A percentile compares a stretch with the other conserved stretches of the same genome.
Evolutionary conservation across 1,140 invertebrate genomes (phyloP).

Genomic region (Euura saliciscinereae): DNA sequence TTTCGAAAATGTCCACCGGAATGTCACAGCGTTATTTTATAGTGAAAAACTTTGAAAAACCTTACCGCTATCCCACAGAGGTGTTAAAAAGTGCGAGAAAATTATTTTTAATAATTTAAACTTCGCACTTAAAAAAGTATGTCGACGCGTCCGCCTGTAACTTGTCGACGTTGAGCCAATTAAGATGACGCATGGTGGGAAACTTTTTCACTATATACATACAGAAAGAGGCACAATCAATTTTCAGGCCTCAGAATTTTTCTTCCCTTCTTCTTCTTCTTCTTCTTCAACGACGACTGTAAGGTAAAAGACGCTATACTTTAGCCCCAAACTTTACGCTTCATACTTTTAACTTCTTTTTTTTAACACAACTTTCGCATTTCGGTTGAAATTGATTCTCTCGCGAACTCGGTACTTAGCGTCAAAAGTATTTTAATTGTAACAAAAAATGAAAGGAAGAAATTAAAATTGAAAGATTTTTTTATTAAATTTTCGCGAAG

Average conservation of each 20-base stretch:
- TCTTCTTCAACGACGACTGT: neutral
- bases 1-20: too few relatives aligned
- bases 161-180: constrained; percentile 54
- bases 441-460: too few relatives aligned
- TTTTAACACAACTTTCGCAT: neutral
- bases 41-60: too few relatives aligned
- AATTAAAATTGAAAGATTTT: too few relatives aligned
- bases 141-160: constrained; percentile 30
- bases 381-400: neutral
- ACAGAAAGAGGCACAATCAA: constrained; percentile 36
- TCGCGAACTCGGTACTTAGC: neutral
- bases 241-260: constrained; percentile 34
- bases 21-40: too few relatives aligned
- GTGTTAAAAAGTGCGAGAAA: neutral
- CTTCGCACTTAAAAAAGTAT: neutral
- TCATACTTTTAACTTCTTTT: neutral
- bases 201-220: constrained; percentile 33
- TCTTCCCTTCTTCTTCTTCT: neutral
- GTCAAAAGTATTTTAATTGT: too few relatives aligned
- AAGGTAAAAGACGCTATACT: neutral
- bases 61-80: neutral
- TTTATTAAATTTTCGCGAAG: too few relatives aligned
- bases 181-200: constrained; percentile 52
- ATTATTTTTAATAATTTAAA: neutral
- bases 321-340: constrained; percentile 10